Evolutionary conservation across 1,140 invertebrate genomes (phyloP), one percentile per base, ranked within the genome.

Genomic region (Neodiprion pinetum): DNA sequence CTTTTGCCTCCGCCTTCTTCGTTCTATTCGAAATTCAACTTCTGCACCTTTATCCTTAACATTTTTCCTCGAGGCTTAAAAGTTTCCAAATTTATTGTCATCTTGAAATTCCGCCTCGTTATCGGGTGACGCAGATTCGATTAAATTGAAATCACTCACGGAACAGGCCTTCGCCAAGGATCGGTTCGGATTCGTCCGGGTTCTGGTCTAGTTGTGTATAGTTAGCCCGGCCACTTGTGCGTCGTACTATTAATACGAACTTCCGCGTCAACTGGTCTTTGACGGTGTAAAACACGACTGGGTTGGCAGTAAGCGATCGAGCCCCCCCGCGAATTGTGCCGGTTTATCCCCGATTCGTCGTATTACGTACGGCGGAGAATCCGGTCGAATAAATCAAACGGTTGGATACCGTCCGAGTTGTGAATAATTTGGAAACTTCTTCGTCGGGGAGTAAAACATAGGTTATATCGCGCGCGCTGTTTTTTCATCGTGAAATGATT

Each of bases 211-310:
- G 53, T 17, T 61, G n/a, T 40, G 28, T 61, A 61, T 61, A 61
- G 53, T 61, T 61, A 17, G 53, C 53, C 11, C 53, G 53, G 53
- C 67, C 40, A 69, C 21, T 69, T 69, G 21, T 69, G 12, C 23
- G 40, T 48, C 12, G 72, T 17, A 80, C 80, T 85, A 85, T 85
- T 84, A 83, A 85, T 82, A 80, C 82, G 65, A 80, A 76, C 81
- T 84, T 85, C 82, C 83, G 83, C 78, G 80, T 84, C 79, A 78
- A 81, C 75, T 28, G 71, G 76, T 79, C 77, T 75, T 73, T 72
- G 76, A 61, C 11, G 53, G n/a, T 61, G 53, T 61, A 61, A 61
- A 61, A 61, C 53, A 61, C 53, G 53, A 61, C 11, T 61, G 5
- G n/a, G 53, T 61, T 14, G 53, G 53, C 53, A 61, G 53, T 61